These are phyloP conservation scores for Syritta pipiens DNA, from an alignment of 2,888 invertebrate species.

Conservation along the genomic window DNA sequence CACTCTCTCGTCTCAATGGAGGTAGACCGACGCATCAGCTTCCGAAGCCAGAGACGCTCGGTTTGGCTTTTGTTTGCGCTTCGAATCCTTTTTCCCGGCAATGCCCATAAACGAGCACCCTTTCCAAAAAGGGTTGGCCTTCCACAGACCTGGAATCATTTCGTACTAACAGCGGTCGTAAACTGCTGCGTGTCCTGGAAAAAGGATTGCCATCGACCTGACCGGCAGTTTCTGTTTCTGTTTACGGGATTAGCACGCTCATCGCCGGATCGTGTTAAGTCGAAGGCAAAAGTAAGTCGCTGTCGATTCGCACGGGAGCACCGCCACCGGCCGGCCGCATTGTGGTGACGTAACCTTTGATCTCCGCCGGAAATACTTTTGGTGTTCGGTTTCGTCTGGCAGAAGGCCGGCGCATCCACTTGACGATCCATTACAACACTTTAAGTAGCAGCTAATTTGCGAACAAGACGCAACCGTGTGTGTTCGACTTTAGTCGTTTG, in stretches of 20 bases:
- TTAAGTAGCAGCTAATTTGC: conserved; percentile 68
- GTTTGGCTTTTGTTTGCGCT: conserved; percentile 42
- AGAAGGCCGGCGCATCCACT: conserved; percentile 64
- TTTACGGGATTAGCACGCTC: too few species aligned
- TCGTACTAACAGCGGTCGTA: conserved; percentile 67
- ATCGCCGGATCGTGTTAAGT: not conserved
- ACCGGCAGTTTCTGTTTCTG: not conserved
- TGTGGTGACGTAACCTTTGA: conserved; percentile 45
- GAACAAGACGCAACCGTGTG: conserved; percentile 38
- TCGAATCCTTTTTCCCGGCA: conserved; percentile 61
- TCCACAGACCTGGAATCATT: conserved; percentile 55
- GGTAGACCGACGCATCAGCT: conserved; percentile 69
- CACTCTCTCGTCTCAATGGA: conserved; percentile 57
- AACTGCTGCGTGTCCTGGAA: conserved; percentile 52
- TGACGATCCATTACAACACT: conserved; percentile 66
- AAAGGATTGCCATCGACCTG: conserved; percentile 17
- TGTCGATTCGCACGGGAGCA: not conserved
- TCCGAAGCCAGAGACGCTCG: conserved; percentile 50
- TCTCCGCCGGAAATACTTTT: conserved; percentile 52
- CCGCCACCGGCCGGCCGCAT: conserved; percentile 19
- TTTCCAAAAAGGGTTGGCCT: conserved; percentile 56
- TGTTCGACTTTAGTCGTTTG: conserved; percentile 48
- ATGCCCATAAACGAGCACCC: conserved; percentile 57
- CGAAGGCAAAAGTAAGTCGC: not conserved
- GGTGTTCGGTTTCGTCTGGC: conserved; percentile 65